A percentile compares a stretch with the other conserved stretches of the same genome.
These are phyloP conservation scores for Lordiphosa fenestrarum DNA, from an alignment of 2,888 invertebrate species.

Conservation along the genomic window DNA sequence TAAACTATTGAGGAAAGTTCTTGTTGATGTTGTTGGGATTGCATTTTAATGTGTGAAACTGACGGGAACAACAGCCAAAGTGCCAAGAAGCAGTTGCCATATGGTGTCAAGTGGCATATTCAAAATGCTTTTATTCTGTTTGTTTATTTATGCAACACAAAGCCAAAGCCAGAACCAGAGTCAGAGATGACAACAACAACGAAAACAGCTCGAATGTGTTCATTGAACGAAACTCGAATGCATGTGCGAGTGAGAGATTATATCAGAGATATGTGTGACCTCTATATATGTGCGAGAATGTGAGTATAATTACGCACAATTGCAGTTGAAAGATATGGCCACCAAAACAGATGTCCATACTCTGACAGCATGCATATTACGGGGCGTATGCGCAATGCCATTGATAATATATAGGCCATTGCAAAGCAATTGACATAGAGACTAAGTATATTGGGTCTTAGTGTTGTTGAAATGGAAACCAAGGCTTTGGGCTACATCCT, in stretches of 20 bases:
- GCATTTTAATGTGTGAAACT: constrained; percentile 72
- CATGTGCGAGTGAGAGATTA: too few relatives aligned
- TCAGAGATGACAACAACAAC: constrained; percentile 16
- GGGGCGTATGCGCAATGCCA: constrained; percentile 15
- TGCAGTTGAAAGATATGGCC: constrained; percentile 18
- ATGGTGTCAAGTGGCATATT: constrained; percentile 73
- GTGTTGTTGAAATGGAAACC: too few relatives aligned
- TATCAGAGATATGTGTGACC: neutral
- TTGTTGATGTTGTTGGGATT: constrained; percentile 41
- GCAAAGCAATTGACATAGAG: too few relatives aligned
- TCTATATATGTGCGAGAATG: constrained; percentile 13
- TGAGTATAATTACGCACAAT: constrained; percentile 35
- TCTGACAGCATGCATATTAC: constrained; percentile 9
- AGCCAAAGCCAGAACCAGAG: constrained; percentile 21
- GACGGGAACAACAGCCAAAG: constrained; percentile 42
- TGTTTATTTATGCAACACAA: constrained; percentile 58
- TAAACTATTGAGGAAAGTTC: constrained; percentile 55
- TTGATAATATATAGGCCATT: too few relatives aligned
- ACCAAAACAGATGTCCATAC: constrained; percentile 29
- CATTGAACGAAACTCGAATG: too few relatives aligned
- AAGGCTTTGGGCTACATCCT: too few relatives aligned
- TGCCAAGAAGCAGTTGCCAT: constrained; percentile 45
- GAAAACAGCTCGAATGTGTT: neutral
- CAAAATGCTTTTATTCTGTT: constrained; percentile 67
- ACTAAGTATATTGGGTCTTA: too few relatives aligned